Evolutionary conservation across 2,113 vertebrate species (phyloP).

Genomic region (Smithornis capensis): DNA sequence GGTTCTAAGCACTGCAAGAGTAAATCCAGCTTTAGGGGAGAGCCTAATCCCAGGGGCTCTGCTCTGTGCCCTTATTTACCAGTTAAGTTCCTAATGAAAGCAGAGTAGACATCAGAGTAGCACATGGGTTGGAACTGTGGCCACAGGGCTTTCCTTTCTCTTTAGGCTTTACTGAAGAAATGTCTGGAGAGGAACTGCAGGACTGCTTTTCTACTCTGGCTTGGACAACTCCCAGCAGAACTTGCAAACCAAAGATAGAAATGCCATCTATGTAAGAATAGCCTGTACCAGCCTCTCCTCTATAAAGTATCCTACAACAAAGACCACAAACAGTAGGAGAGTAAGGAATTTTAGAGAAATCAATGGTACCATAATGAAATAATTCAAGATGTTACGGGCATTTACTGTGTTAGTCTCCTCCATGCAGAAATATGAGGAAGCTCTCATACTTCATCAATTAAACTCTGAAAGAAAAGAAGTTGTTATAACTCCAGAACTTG

Average conservation of each 20-base stretch:
- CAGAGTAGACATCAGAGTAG: not conserved
- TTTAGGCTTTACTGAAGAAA: not conserved
- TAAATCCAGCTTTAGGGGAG: not conserved
- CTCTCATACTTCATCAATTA: not conserved
- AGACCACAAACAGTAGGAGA: not conserved
- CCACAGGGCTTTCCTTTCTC: not conserved
- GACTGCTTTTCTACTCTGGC: not conserved
- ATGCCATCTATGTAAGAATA: not conserved
- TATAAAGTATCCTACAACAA: not conserved
- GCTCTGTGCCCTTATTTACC: not conserved
- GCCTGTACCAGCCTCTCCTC: not conserved
- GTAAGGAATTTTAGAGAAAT: not conserved
- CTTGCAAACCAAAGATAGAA: not conserved
- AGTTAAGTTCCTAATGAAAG: not conserved
- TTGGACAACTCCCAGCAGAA: not conserved
- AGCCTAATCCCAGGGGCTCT: not conserved
- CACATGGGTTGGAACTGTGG: not conserved
- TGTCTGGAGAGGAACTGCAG: not conserved
- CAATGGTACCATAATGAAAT: not conserved
- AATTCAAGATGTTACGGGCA: not conserved
- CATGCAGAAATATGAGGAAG: not conserved
- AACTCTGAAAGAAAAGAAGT: not conserved
- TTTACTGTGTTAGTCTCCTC: not conserved
- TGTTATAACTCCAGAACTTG: not conserved
- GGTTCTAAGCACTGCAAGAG: conserved; percentile 4